These are phyloP conservation scores for Cotesia chilonis DNA, from an alignment of 1,140 invertebrate genomes.

Conservation along the genomic window DNA sequence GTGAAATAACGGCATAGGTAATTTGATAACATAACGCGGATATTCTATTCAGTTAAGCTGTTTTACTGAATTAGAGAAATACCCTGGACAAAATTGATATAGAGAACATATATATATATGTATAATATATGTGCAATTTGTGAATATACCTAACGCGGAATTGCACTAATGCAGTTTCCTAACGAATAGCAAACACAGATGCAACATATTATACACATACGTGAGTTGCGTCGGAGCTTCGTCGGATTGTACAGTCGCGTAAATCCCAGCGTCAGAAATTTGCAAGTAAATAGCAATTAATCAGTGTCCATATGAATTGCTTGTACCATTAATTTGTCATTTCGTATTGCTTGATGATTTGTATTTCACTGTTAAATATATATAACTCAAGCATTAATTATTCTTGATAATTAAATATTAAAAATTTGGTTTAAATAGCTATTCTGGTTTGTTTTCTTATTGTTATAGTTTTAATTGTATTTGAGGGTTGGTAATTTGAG, in stretches of 20 bases:
- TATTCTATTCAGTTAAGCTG: no score
- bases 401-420: no score
- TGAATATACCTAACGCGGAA: constrained; percentile 17
- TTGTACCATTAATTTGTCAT: constrained; percentile 42
- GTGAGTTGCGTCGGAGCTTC: constrained; percentile 21
- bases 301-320: constrained; percentile 60
- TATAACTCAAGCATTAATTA: neutral
- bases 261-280: constrained; percentile 57
- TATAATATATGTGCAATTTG: neutral
- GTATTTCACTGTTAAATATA: constrained; percentile 24
- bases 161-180: constrained; percentile 28
- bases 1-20: no score
- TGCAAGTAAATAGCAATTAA: constrained; percentile 65
- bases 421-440: no score
- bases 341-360: constrained; percentile 37
- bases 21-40: no score
- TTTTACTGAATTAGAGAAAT: no score
- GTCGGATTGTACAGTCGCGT: constrained; percentile 43
- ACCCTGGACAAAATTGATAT: no score
- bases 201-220: constrained; percentile 32
- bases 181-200: constrained; percentile 38
- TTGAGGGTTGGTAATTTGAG: no score
- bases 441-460: no score
- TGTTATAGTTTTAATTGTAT: no score
- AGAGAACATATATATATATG: no score